Evolutionary conservation across 1,140 invertebrate genomes (phyloP).

Genomic region (Nomia melanderi): DNA sequence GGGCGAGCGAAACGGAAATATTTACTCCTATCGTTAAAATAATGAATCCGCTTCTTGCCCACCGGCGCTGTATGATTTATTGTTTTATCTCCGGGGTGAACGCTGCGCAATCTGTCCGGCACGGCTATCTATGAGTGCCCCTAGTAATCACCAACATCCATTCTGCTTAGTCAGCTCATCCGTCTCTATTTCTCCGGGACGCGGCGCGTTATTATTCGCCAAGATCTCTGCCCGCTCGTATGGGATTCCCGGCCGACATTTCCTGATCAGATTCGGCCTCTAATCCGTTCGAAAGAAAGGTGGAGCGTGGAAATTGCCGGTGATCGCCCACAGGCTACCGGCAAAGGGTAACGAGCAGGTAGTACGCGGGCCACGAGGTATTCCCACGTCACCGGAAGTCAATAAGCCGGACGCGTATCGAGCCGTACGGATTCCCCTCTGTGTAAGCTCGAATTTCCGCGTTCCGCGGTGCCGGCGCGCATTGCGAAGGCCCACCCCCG

Average conservation of each 20-base stretch:
- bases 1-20: neutral
- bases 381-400: conserved; percentile 61
- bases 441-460: conserved; percentile 62
- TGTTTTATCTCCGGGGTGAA: neutral
- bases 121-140: conserved; percentile 3
- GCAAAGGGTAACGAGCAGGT: conserved; percentile 40
- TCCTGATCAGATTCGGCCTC: neutral
- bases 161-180: conserved; percentile 13
- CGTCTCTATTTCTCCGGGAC: neutral
- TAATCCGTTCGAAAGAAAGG: neutral
- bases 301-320: neutral
- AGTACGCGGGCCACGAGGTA: conserved; percentile 28
- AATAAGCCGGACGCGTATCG: conserved; percentile 54
- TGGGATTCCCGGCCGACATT: neutral
- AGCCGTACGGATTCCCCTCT: conserved; percentile 44
- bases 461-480: conserved; percentile 38
- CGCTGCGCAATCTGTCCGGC: neutral
- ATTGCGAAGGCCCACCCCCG: conserved; percentile 25
- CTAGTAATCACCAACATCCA: conserved; percentile 9
- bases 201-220: neutral
- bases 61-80: conserved; percentile 8
- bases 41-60: neutral
- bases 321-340: no score
- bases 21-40: neutral
- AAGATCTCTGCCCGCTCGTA: neutral